Base-by-base conservation (phyloP, 2,797 vertebrate species). In the Cryptoprocta ferox region DNA sequence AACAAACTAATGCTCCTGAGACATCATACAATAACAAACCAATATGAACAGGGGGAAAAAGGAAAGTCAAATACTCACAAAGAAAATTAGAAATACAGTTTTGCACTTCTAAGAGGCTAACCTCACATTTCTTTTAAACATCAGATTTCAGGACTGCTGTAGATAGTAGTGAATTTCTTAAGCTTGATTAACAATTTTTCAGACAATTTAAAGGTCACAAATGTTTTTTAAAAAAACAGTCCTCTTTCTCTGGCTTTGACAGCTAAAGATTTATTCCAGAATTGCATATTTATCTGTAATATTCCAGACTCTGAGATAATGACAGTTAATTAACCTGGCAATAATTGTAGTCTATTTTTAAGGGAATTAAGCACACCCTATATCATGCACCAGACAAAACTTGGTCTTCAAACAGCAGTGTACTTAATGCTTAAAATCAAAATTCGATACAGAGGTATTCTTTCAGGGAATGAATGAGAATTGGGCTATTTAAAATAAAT, bases 81-180 rank as follows among this genome's bases (percentile, higher is more conserved):
- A 96, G 76, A 92, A 42, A 94, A 94, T 78, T 59, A 53, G 32
- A 93, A 96, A 71, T 50, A 26, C 1, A 97, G n/a, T 92, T 97
- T 89, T 88, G 53, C 2, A n/a, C 50, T 70, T 94, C 24, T 53
- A 92, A 76, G 39, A 9, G 26, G 9, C n/a, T 81, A 84, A 37
- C 4, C 14, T 81, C n/a, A 56, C 2, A n/a, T 12, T 89, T 85
- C 39, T 68, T 68, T 73, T 86, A 96, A 78, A 89, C 19, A 85
- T 76, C 4, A 37, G 11, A 35, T 71, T 30, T 95, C 42, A n/a
- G 48, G 35, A 78, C 63, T 66, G 6, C 66, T 66, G 65, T 28
- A 68, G 12, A 30, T 28, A 30, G 30, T 24, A 71, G 12, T 35
- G 45, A 79, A 75, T 93, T 89, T 95, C 59, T 92, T 66, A 87